Evolutionary conservation across 2,797 vertebrate species (phyloP).

Genomic region (Siniperca obscura): DNA sequence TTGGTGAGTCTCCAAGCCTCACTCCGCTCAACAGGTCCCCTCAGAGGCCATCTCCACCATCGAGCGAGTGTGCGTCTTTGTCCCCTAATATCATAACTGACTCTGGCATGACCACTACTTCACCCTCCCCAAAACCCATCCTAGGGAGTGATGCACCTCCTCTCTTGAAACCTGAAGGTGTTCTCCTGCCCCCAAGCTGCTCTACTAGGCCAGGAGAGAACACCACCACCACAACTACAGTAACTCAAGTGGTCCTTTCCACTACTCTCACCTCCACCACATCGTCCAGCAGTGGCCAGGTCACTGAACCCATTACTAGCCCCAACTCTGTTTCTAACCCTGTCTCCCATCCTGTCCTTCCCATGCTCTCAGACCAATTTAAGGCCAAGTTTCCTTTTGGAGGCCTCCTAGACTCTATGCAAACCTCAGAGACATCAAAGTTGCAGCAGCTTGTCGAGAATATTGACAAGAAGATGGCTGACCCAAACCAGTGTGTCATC

Average conservation of each 20-base stretch:
- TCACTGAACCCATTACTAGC: conserved; percentile 82
- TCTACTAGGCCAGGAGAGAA: conserved; percentile 86
- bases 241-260: conserved; percentile 85
- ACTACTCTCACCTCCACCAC: conserved; percentile 80
- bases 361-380: conserved; percentile 93
- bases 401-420: conserved; percentile 99
- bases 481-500: conserved; percentile 99
- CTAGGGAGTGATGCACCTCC: conserved; percentile 80
- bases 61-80: conserved; percentile 95
- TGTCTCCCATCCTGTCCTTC: conserved; percentile 90
- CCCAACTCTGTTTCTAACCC: conserved; percentile 85
- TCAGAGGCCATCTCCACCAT: conserved; percentile 94
- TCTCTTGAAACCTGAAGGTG: conserved; percentile 89
- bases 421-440: conserved; percentile 99
- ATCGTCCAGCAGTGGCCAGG: conserved; percentile 77
- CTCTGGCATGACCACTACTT: conserved; percentile 80
- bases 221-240: conserved; percentile 77
- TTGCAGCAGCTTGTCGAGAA: conserved; percentile 99
- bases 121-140: conserved; percentile 89
- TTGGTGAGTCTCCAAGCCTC: conserved; percentile 92
- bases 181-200: conserved; percentile 87
- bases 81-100: conserved; percentile 93
- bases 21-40: conserved; percentile 95
- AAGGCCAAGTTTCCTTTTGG: conserved; percentile 99
- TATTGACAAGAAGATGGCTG: conserved; percentile 99